Evolutionary conservation across 2,888 invertebrate genomes (phyloP).

Genomic region (Drosophila mercatorum): DNA sequence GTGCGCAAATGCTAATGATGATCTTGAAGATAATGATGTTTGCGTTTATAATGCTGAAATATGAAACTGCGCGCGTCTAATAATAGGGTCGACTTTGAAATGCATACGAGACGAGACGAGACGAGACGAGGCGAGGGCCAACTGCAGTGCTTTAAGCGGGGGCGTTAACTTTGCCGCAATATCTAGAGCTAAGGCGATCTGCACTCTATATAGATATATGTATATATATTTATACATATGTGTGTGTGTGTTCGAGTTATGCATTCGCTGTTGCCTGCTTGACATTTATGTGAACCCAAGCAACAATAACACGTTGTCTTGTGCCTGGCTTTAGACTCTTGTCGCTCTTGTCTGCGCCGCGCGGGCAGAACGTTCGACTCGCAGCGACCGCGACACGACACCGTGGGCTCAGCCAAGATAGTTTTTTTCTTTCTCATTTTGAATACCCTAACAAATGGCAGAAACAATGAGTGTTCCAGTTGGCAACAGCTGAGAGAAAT

Average conservation of each 20-base stretch:
- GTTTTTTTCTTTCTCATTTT: background rate
- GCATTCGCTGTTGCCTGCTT: conserved; percentile 69
- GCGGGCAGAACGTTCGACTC: conserved; percentile 59
- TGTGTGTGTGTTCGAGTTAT: conserved; percentile 25
- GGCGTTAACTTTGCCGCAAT: conserved; percentile 68
- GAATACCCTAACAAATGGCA: conserved; percentile 25
- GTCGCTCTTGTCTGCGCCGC: conserved; percentile 20
- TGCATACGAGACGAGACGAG: conserved; percentile 57
- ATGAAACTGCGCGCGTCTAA: conserved; percentile 71
- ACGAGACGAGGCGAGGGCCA: conserved; percentile 45
- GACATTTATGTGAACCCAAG: conserved; percentile 80
- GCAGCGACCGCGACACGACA: conserved; percentile 53
- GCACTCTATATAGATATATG: conserved; percentile 22
- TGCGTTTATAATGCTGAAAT: conserved; percentile 66
- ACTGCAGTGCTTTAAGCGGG: conserved; percentile 55
- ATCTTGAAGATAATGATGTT: conserved; percentile 31
- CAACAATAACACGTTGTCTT: conserved; percentile 77
- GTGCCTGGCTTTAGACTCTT: conserved; percentile 37
- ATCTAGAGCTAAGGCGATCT: conserved; percentile 72
- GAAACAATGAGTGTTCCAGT: too few species aligned
- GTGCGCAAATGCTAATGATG: conserved; percentile 33
- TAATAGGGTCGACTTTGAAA: conserved; percentile 81
- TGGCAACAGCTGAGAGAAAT: background rate
- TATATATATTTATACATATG: background rate
- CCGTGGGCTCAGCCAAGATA: conserved; percentile 58